Evolutionary conservation across 2,113 vertebrate genomes (phyloP).

Genomic region (Rhynchomys soricoides): DNA sequence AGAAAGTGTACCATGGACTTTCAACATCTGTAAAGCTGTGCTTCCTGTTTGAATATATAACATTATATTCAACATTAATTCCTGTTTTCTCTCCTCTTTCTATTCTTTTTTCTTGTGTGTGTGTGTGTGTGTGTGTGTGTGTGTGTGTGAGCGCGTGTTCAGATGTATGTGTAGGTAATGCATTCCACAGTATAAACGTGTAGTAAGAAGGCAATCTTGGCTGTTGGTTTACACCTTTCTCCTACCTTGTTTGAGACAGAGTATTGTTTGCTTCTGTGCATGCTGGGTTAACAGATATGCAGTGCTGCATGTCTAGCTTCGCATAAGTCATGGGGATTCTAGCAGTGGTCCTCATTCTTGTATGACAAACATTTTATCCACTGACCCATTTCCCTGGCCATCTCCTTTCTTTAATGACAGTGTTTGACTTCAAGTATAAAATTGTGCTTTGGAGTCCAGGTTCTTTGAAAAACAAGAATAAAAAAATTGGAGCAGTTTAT

Average conservation of each 20-base stretch:
- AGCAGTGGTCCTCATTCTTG: background rate
- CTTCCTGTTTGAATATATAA: background rate
- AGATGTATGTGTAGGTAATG: background rate
- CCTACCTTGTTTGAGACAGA: background rate
- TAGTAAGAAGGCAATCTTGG: background rate
- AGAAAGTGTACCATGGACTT: background rate
- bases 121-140: background rate
- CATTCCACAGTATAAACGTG: background rate
- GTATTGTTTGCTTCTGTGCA: background rate
- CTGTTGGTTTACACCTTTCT: background rate
- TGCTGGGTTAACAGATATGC: background rate
- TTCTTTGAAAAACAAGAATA: conserved; percentile 19
- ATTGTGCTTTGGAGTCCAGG: background rate
- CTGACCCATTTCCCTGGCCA: background rate
- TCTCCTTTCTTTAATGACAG: background rate
- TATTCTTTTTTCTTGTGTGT: background rate
- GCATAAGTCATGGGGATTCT: background rate
- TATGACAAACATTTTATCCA: background rate
- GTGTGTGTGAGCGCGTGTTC: background rate
- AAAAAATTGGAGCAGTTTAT: background rate
- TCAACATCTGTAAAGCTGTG: background rate
- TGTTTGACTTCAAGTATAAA: conserved; percentile 30
- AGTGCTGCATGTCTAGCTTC: background rate
- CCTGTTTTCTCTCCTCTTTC: background rate
- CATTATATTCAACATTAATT: background rate